These are phyloP conservation scores for Ibycter americanus DNA, from an alignment of 2,797 vertebrate genomes.

Conservation along the genomic window DNA sequence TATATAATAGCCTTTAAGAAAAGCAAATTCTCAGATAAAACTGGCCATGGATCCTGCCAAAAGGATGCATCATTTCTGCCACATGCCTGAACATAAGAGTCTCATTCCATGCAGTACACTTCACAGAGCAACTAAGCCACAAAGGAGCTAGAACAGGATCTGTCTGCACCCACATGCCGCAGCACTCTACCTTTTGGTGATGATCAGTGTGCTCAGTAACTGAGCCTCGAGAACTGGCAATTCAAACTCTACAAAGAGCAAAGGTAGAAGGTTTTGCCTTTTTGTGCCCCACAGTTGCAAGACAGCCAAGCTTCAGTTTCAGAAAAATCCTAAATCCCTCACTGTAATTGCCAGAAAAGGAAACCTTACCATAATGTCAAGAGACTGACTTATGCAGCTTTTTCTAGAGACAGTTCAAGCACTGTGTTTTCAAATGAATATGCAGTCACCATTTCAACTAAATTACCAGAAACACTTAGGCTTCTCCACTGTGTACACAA, in stretches of 20 bases:
- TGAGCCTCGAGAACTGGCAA: background rate
- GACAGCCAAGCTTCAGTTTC: background rate
- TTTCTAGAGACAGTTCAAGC: conserved; percentile 54
- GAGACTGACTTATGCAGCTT: conserved; percentile 5
- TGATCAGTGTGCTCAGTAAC: rapidly evolving
- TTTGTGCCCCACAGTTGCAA: background rate
- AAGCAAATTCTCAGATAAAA: background rate
- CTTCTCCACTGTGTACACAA: conserved; percentile 2
- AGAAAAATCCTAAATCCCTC: background rate
- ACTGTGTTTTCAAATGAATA: conserved; percentile 38
- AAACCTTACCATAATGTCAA: conserved; percentile 23
- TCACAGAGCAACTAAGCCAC: background rate
- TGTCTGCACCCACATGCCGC: background rate
- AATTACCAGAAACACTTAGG: conserved; percentile 71
- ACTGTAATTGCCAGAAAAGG: conserved; percentile 27
- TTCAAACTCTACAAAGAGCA: background rate
- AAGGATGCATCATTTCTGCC: background rate
- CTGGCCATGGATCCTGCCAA: background rate
- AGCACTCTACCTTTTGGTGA: background rate
- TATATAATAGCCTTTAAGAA: background rate
- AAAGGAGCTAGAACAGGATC: background rate
- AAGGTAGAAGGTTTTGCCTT: background rate
- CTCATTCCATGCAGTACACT: background rate
- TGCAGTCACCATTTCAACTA: conserved; percentile 40
- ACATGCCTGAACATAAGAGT: background rate